Conservation (phyloP, 2,113 vertebrate genomes). For the Maccullochella peelii region DNA sequence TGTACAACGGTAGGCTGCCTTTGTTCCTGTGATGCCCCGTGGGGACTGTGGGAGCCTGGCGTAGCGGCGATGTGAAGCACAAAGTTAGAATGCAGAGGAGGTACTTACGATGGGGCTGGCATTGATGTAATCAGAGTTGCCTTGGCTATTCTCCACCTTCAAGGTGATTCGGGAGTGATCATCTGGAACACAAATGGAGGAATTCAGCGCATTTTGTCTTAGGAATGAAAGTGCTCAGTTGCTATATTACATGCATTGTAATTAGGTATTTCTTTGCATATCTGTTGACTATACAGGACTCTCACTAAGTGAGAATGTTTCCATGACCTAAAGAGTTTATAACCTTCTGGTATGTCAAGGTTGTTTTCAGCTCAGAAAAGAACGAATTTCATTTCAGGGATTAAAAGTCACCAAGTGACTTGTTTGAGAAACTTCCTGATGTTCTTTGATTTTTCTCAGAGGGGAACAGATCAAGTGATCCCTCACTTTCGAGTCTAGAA, state of each 20-base stretch:
- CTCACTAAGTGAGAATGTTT: not conserved
- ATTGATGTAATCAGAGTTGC: conserved; percentile 96
- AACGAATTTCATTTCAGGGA: not conserved
- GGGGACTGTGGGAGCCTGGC: conserved; percentile 33
- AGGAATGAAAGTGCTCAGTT: not conserved
- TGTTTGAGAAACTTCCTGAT: not conserved
- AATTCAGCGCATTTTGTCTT: conserved; percentile 21
- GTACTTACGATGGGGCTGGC: conserved; percentile 98
- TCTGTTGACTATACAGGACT: not conserved
- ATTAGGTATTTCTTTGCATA: not conserved
- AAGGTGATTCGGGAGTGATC: conserved; percentile 95
- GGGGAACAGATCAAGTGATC: not conserved
- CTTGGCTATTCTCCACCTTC: conserved; percentile 91
- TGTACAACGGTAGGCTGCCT: conserved; percentile 51
- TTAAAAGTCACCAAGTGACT: not conserved
- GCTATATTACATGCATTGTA: not conserved
- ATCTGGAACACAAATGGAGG: conserved; percentile 83
- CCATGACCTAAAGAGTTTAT: not conserved
- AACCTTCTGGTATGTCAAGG: not conserved
- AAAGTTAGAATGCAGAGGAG: conserved; percentile 53
- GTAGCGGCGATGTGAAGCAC: not conserved
- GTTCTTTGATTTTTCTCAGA: not conserved
- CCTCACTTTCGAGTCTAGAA: not conserved
- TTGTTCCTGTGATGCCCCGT: conserved; percentile 57
- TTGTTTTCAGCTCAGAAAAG: not conserved